Evolutionary conservation across 2,113 vertebrate genomes (phyloP).

Genomic region (Pterocles orientalis): DNA sequence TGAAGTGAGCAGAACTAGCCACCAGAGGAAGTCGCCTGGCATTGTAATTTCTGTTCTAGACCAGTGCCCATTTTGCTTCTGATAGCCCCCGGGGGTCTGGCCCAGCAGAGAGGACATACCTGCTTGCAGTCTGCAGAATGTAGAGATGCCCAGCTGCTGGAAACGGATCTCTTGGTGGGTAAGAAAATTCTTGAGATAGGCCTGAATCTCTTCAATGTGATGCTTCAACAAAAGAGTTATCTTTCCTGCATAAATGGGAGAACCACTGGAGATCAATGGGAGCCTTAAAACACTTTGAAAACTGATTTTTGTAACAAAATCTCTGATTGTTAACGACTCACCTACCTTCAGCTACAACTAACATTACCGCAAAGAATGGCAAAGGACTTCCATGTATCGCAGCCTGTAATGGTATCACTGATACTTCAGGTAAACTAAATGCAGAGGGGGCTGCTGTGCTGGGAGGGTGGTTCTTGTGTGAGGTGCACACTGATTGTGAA

Average conservation of each 20-base stretch:
- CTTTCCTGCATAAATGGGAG: conserved; percentile 42
- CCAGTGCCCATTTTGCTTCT: not conserved
- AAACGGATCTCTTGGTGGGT: conserved; percentile 66
- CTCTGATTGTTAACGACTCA: not conserved
- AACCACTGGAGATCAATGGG: not conserved
- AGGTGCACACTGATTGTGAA: not conserved
- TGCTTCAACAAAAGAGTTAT: conserved; percentile 28
- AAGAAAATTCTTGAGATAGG: conserved; percentile 62
- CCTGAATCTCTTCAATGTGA: conserved; percentile 35
- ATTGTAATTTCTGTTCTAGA: not conserved
- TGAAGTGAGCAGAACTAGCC: not conserved
- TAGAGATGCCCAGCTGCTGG: conserved; percentile 71
- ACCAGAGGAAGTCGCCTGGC: fast-evolving
- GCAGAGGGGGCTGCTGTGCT: not conserved
- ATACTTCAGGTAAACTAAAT: not conserved
- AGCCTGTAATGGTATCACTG: not conserved
- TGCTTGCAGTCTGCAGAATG: conserved; percentile 45
- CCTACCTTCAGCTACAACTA: not conserved
- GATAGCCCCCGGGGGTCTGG: fast-evolving
- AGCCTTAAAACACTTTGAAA: not conserved
- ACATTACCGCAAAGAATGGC: not conserved
- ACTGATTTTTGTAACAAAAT: not conserved
- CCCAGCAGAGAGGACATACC: not conserved
- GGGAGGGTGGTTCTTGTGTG: not conserved
- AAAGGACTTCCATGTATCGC: not conserved